A percentile compares a stretch with the other conserved stretches of the same genome.
phyloP scores from a whole-genome alignment of 2,113 vertebrate genomes.

The Eptesicus fuscus region DNA sequence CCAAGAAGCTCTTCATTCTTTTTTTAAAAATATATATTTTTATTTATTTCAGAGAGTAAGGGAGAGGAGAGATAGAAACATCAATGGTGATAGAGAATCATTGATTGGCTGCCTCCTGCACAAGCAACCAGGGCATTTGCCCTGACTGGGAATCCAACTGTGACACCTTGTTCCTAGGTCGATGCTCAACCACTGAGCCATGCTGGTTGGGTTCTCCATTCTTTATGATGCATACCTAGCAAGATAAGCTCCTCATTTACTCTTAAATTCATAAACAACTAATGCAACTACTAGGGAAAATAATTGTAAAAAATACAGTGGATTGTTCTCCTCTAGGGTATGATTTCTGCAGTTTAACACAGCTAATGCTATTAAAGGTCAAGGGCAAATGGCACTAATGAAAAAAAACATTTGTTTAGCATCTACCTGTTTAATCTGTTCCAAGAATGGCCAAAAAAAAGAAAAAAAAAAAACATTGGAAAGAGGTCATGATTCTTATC shows the following conservation, averaged over 20 bases:
- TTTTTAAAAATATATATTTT: no score
- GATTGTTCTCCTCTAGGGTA: not conserved
- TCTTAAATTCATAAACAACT: not conserved
- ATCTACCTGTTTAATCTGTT: not conserved
- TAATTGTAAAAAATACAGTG: not conserved
- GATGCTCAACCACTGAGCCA: no score
- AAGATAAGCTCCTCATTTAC: not conserved
- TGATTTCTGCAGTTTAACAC: not conserved
- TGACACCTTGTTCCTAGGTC: no score
- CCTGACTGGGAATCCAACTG: no score
- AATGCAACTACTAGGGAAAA: not conserved
- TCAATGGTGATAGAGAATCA: no score
- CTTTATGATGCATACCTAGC: not conserved
- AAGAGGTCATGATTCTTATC: not conserved
- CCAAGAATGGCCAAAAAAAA: not conserved
- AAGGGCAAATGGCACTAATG: not conserved
- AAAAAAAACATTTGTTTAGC: not conserved
- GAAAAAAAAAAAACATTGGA: not conserved
- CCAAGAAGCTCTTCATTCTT: not conserved
- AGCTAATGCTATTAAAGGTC: not conserved
- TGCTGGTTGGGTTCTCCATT: no score
- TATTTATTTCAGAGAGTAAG: no score
- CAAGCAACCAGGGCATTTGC: no score
- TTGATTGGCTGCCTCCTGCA: no score
- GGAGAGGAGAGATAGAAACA: no score